These are phyloP conservation scores for Lophius americanus DNA, from an alignment of 2,797 vertebrate species.

Conservation along the genomic window DNA sequence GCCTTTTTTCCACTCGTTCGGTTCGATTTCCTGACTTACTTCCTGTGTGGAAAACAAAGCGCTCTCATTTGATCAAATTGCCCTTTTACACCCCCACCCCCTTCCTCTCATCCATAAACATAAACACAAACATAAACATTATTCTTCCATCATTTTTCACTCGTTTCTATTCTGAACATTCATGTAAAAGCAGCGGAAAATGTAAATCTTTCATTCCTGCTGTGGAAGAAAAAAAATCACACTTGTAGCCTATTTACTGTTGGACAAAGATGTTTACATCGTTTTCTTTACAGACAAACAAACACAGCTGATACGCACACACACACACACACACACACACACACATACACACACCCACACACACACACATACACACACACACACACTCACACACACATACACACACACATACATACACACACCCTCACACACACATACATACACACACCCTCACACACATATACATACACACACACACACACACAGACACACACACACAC, in stretches of 20 bases:
- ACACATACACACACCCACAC: conserved; percentile 40
- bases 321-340: conserved; percentile 33
- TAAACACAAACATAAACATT: conserved; percentile 54
- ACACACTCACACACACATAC: conserved; percentile 18
- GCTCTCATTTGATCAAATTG: conserved; percentile 35
- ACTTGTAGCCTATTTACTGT: conserved; percentile 56
- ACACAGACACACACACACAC: neutral
- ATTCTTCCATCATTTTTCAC: conserved; percentile 25
- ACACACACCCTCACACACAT: too few relatives aligned
- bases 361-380: conserved; percentile 62
- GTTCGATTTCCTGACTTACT: conserved; percentile 10
- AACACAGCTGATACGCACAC: conserved; percentile 76
- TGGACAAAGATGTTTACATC: conserved; percentile 65
- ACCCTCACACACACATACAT: too few relatives aligned
- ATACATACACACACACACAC: too few relatives aligned
- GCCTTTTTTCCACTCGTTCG: conserved; percentile 9
- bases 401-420: too few relatives aligned
- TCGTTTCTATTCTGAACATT: conserved; percentile 20
- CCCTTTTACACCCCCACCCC: conserved; percentile 30
- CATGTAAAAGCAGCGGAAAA: conserved; percentile 48
- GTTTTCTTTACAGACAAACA: conserved; percentile 69
- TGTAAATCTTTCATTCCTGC: conserved; percentile 58
- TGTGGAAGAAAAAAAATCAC: conserved; percentile 49
- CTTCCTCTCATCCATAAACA: conserved; percentile 53
- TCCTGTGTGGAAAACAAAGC: conserved; percentile 58